Evolutionary conservation across 1,140 invertebrate species (phyloP).

Genomic region (Oreohelix idahoensis): DNA sequence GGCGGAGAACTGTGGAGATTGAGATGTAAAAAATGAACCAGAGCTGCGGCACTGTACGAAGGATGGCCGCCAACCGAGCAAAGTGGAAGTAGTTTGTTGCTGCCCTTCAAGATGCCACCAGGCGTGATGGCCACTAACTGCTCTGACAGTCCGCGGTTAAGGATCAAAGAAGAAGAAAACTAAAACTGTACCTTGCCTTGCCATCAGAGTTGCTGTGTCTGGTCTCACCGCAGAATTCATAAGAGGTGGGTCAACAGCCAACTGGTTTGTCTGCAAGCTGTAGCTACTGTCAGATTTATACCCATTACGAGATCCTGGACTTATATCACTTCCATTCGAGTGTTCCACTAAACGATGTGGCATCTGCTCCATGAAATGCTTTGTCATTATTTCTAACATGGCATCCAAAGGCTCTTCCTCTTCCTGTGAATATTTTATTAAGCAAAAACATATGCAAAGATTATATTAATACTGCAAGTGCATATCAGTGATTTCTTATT

Average conservation of each 20-base stretch:
- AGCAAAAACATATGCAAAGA: too few relatives aligned
- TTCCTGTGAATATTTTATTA: slow-evolving; percentile 54
- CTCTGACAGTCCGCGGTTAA: too few relatives aligned
- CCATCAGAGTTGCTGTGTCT: background rate
- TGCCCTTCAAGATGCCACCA: too few relatives aligned
- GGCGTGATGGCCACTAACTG: too few relatives aligned
- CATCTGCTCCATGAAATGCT: slow-evolving; percentile 53
- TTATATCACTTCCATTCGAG: background rate
- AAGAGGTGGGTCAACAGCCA: background rate
- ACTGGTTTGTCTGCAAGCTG: background rate
- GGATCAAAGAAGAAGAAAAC: too few relatives aligned
- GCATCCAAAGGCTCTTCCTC: slow-evolving; percentile 58
- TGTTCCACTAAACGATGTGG: background rate
- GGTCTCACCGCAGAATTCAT: slow-evolving; percentile 18
- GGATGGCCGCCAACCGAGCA: too few relatives aligned
- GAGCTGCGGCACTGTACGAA: too few relatives aligned
- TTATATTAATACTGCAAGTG: too few relatives aligned
- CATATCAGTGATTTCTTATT: too few relatives aligned
- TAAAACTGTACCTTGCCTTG: slow-evolving; percentile 38
- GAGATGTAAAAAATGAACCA: too few relatives aligned
- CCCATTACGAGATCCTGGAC: background rate
- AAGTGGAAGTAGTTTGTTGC: too few relatives aligned
- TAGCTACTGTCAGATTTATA: background rate
- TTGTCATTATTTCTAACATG: slow-evolving; percentile 68
- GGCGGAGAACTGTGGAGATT: too few relatives aligned